Percentiles rank a stretch among this genome's conserved stretches.
phyloP scores from a whole-genome alignment of 2,113 vertebrate species.

The Aptenodytes forsteri region DNA sequence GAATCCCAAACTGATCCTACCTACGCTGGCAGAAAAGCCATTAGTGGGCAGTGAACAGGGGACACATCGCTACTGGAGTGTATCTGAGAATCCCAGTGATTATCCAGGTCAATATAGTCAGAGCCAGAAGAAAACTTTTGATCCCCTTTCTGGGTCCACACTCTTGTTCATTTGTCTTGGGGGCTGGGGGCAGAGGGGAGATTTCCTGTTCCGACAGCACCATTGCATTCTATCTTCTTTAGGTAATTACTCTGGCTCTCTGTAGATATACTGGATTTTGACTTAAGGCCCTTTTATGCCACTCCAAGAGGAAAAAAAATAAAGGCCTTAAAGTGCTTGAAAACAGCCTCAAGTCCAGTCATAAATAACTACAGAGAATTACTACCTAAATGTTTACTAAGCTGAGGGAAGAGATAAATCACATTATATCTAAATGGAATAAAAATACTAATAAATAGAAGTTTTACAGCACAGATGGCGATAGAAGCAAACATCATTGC shows the following conservation, averaged over 20 bases:
- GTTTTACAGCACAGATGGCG: neutral
- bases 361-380: slow-evolving; percentile 30
- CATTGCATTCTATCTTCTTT: neutral
- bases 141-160: neutral
- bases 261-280: neutral
- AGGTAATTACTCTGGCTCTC: slow-evolving; percentile 8
- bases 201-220: neutral
- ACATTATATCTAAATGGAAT: neutral
- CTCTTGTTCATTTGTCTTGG: neutral
- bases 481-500: neutral
- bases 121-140: neutral
- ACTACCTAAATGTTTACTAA: neutral
- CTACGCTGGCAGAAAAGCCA: neutral
- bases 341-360: slow-evolving; percentile 33
- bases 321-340: neutral
- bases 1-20: neutral
- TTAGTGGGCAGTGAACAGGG: neutral
- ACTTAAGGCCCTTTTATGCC: slow-evolving; percentile 39
- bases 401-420: slow-evolving; percentile 29
- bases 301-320: neutral
- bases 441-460: slow-evolving; percentile 42
- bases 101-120: neutral
- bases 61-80: accelerated
- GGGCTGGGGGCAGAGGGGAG: neutral
- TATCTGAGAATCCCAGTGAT: neutral